Base-by-base conservation (phyloP, 1,140 invertebrate genomes). In the Sinella curviseta region DNA sequence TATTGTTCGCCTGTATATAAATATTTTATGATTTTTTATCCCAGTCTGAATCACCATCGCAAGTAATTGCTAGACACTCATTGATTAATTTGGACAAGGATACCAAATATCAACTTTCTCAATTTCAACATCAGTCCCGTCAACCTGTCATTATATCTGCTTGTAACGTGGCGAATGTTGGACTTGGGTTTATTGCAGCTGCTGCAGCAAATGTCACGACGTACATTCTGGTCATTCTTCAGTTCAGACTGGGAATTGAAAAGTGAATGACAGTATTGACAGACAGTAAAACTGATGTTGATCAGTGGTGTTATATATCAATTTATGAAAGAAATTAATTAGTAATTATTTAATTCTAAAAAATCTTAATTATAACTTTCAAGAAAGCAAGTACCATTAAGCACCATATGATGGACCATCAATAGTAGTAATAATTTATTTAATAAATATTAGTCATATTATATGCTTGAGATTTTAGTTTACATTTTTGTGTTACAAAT, bases 221-320 rank as follows among this genome's bases (percentile, higher is more conserved):
- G 0, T 78, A 78, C 31, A 78, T 78, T 34, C 74, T 78, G 67
- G 67, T 78, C 17, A 74, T 78, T 14, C 34, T 78, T 35, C 77
- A 78, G 57, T 78, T 78, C 74, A 35, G 67, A 14, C 20, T 78
- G 28, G 70, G 36, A 28, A 39, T 78, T 17, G 70, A 78, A 31
- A 60, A n/a, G n/a, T n/a, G n/a, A 48, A 48, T n/a, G n/a, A n/a
- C n/a, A n/a, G n/a, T n/a, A n/a, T n/a, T n/a, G n/a, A n/a, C n/a
- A n/a, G n/a, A n/a, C n/a, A n/a, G n/a, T n/a, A n/a, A n/a, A n/a
- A n/a, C n/a, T n/a, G n/a, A n/a, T n/a, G n/a, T n/a, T n/a, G n/a
- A n/a, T n/a, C n/a, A n/a, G n/a, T n/a, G n/a, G n/a, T n/a, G n/a
- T n/a, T n/a, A n/a, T n/a, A n/a, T n/a, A n/a, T n/a, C n/a, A n/a